Conservation (phyloP, 2,888 invertebrate genomes). For the Polydesmus complanatus region DNA sequence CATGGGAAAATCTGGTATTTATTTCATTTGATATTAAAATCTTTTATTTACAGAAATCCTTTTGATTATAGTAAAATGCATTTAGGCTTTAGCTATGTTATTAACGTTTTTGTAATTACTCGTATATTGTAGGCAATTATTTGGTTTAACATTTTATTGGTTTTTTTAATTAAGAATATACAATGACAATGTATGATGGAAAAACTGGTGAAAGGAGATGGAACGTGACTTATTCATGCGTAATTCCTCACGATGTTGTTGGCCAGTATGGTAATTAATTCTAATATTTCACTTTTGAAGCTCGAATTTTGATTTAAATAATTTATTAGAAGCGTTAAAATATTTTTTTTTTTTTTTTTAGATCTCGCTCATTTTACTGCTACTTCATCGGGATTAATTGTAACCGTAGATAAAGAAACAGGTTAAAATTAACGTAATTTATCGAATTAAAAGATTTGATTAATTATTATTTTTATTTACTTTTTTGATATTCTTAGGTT, state of each 20-base stretch:
- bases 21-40: neutral
- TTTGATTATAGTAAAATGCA: neutral
- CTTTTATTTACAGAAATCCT: neutral
- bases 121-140: neutral
- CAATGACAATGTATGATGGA: slow-evolving; percentile 84
- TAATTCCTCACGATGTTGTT: slow-evolving; percentile 49
- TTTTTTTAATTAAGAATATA: slow-evolving; percentile 49
- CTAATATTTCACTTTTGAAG: slow-evolving; percentile 6
- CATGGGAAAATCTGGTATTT: slow-evolving; percentile 54
- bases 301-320: neutral
- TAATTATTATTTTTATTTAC: too few species aligned
- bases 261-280: slow-evolving; percentile 61
- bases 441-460: too few species aligned
- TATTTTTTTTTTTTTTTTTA: slow-evolving; percentile 31
- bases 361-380: slow-evolving; percentile 79
- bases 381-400: slow-evolving; percentile 70
- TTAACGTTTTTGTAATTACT: neutral
- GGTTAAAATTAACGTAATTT: slow-evolving; percentile 32
- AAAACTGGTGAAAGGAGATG: slow-evolving; percentile 59
- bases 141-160: neutral
- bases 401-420: slow-evolving; percentile 67
- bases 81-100: neutral
- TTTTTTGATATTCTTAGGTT: slow-evolving; percentile 35
- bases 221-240: slow-evolving; percentile 90
- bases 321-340: neutral